A percentile compares a stretch with the other conserved stretches of the same genome.
phyloP scores from a whole-genome alignment of 2,888 invertebrate species.

The Hemithea aestivaria region DNA sequence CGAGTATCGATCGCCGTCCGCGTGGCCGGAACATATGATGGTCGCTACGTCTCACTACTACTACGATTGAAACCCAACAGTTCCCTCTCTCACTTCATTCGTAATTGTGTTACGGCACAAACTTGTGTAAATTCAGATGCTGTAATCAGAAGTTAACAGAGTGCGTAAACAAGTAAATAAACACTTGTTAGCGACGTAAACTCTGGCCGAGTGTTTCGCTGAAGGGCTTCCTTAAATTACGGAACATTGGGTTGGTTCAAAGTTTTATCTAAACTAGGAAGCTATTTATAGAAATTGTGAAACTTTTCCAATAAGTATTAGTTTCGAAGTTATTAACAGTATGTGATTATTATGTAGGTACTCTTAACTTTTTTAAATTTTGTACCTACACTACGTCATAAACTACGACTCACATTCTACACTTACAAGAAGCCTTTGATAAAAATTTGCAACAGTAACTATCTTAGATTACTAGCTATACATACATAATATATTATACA shows the following conservation, averaged over 20 bases:
- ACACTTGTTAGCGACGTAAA: slow-evolving; percentile 57
- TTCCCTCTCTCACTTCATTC: slow-evolving; percentile 28
- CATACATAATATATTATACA: too few relatives aligned
- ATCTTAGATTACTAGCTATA: too few relatives aligned
- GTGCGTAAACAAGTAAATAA: slow-evolving; percentile 60
- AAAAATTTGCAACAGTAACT: too few relatives aligned
- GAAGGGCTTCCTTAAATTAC: slow-evolving; percentile 1
- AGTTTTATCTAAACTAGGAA: too few relatives aligned
- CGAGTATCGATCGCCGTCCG: slow-evolving; percentile 66
- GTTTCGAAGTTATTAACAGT: too few relatives aligned
- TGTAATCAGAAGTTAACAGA: slow-evolving; percentile 25
- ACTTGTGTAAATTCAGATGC: slow-evolving; percentile 27
- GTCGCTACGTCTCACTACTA: slow-evolving; percentile 46
- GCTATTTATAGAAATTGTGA: too few relatives aligned
- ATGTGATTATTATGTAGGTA: too few relatives aligned
- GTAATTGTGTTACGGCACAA: slow-evolving; percentile 36
- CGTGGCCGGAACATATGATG: slow-evolving; percentile 73
- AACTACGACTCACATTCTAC: too few relatives aligned
- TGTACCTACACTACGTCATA: too few relatives aligned
- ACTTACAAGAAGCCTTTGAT: too few relatives aligned
- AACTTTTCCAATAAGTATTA: too few relatives aligned
- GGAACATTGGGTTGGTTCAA: not conserved
- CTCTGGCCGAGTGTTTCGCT: slow-evolving; percentile 29
- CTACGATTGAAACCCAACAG: slow-evolving; percentile 40
- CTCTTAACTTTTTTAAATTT: too few relatives aligned